Evolutionary conservation across 2,888 invertebrate species (phyloP), one percentile per base, ranked within the genome.

Genomic region (Archips xylosteana): DNA sequence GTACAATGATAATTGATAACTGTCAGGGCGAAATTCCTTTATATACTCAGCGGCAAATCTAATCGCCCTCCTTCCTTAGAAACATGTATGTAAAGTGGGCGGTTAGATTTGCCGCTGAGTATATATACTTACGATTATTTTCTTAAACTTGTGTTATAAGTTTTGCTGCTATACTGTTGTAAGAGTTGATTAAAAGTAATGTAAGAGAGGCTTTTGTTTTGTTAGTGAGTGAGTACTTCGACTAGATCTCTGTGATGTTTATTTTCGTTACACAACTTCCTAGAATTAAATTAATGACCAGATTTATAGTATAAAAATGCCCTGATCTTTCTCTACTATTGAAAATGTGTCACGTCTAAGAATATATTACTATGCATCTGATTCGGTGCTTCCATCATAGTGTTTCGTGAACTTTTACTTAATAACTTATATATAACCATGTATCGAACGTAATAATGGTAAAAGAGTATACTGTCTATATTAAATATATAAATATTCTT

Each of bases 171-270:
- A 67, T 70, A 71, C 57, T 71, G 66, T 68, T 77, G 60, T 74
- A 74, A 71, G 63, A 76, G 71, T 76, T 62, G 70, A 74, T 51
- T 59, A 70, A 62, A 64, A 70, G 36, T 59, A 67, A 60, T 76
- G 74, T 70, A 70, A 68, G 75, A 73, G 76, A 76, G 76, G 77
- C 76, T 76, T 75, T 62, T 70, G 47, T 61, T 77, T 77, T 70
- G 71, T 72, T 65, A 65, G 74, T 67, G 72, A 72, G 70, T 70
- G 77, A 76, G 65, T 73, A 71, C 71, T 76, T 77, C 74, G 68
- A 68, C 64, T 76, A 77, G 77, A 77, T 77, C 70, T 77, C 76
- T 76, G 77, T 77, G 77, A 77, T 76, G 72, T 68, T 75, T 61
- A 67, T 70, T 61, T 68, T 68, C 63, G 54, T 57, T 70, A 62